A percentile compares a stretch with the other conserved stretches of the same genome.
phyloP scores from a whole-genome alignment of 2,113 vertebrate genomes.

The Mesitornis unicolor region DNA sequence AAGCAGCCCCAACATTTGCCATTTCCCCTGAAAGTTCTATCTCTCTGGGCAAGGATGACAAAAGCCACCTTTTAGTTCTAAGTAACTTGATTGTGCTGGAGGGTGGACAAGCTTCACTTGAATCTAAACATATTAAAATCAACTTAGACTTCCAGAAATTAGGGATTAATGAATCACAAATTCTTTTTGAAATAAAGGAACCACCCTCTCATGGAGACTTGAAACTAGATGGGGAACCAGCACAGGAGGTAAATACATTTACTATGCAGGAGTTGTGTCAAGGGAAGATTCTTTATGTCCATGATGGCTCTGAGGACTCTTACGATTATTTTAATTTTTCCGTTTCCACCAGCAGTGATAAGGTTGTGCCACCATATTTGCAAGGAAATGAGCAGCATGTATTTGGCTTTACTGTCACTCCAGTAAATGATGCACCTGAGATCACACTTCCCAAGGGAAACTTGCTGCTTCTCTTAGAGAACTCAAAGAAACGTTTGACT shows the following conservation, averaged over 20 bases:
- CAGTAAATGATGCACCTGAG: conserved; percentile 86
- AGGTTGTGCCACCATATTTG: conserved; percentile 73
- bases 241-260: conserved; percentile 76
- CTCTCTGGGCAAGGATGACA: conserved; percentile 65
- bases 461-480: conserved; percentile 83
- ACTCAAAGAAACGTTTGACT: conserved; percentile 83
- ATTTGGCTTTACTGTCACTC: conserved; percentile 80
- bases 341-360: conserved; percentile 78
- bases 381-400: conserved; percentile 71
- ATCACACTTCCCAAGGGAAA: conserved; percentile 84
- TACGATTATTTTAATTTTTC: conserved; percentile 85
- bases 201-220: conserved; percentile 80
- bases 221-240: conserved; percentile 74
- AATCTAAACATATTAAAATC: conserved; percentile 84
- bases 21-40: conserved; percentile 22
- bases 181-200: conserved; percentile 80
- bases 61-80: conserved; percentile 74
- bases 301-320: conserved; percentile 85
- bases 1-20: conserved; percentile 41
- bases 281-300: conserved; percentile 83
- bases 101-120: conserved; percentile 78
- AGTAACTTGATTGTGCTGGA: conserved; percentile 84
- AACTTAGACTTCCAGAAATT: conserved; percentile 82
- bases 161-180: conserved; percentile 82
- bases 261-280: conserved; percentile 85